A percentile compares a stretch with the other conserved stretches of the same genome.
Evolutionary conservation across 2,888 invertebrate genomes (phyloP).

Genomic region (Drosophila emarginata): DNA sequence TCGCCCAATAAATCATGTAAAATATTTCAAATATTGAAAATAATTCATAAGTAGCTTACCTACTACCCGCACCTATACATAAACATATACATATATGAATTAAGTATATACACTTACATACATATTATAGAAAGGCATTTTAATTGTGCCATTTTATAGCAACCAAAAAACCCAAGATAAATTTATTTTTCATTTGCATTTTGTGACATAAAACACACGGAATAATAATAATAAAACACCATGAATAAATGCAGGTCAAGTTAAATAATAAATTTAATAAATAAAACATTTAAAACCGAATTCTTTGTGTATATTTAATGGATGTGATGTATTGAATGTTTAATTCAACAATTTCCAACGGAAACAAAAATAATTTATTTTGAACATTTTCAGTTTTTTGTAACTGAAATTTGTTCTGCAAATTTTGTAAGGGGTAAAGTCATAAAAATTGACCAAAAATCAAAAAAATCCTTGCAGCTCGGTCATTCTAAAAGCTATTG

Average conservation of each 20-base stretch:
- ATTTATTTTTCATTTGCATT: conserved; percentile 37
- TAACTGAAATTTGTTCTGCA: too few relatives aligned
- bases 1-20: conserved; percentile 35
- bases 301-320: neutral
- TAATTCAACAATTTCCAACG: neutral
- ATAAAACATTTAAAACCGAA: conserved; percentile 23
- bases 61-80: conserved; percentile 6
- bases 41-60: neutral
- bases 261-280: conserved; percentile 47
- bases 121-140: conserved; percentile 19
- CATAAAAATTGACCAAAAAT: too few relatives aligned
- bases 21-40: conserved; percentile 39
- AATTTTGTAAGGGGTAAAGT: too few relatives aligned
- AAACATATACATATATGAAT: neutral
- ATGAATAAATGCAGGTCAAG: conserved; percentile 36
- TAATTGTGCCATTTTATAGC: conserved; percentile 35
- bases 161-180: conserved; percentile 22
- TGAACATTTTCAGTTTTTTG: too few relatives aligned
- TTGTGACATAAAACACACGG: conserved; percentile 30
- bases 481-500: too few relatives aligned
- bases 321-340: neutral
- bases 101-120: conserved; percentile 11
- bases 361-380: too few relatives aligned
- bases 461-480: too few relatives aligned
- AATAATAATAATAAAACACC: conserved; percentile 16